Conservation (phyloP, 2,113 vertebrate species). For the Willisornis vidua region DNA sequence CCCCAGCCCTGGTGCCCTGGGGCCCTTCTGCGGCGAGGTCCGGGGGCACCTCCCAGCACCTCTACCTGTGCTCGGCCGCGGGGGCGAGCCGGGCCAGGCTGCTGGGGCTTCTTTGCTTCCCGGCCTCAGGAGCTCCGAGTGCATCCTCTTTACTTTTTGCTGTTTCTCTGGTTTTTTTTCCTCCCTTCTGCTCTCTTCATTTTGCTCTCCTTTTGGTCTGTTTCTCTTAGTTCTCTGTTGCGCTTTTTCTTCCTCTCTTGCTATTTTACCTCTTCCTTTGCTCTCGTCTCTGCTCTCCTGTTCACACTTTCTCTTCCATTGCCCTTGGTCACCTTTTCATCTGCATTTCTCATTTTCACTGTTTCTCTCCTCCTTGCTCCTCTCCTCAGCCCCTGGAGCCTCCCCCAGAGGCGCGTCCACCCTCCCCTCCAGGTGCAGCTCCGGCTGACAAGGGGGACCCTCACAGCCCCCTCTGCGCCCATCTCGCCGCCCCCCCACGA, state of each 20-base stretch:
- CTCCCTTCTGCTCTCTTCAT: not conserved
- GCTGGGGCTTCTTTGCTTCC: not conserved
- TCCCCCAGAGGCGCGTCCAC: not conserved
- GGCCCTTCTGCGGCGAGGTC: accelerated
- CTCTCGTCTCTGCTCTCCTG: not conserved
- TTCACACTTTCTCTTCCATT: not conserved
- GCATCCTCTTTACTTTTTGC: not conserved
- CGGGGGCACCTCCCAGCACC: not conserved
- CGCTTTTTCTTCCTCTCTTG: not conserved
- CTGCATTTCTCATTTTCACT: not conserved
- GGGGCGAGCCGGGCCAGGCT: not conserved
- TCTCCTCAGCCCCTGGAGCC: not conserved
- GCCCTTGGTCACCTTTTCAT: not conserved
- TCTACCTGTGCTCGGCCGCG: not conserved
- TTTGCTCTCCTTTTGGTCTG: not conserved
- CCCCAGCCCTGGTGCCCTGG: not conserved
- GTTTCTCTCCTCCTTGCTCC: not conserved
- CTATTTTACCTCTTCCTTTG: not conserved
- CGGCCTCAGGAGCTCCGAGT: not conserved
- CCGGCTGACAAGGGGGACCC: not conserved
- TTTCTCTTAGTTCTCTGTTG: not conserved
- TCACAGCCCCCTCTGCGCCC: accelerated
- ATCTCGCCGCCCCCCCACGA: not conserved
- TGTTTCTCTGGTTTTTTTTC: not conserved
- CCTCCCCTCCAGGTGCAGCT: not conserved